Percentiles rank a stretch among this genome's conserved stretches.
phyloP scores from a whole-genome alignment of 2,888 invertebrate species.

The Dascillus cervinus region DNA sequence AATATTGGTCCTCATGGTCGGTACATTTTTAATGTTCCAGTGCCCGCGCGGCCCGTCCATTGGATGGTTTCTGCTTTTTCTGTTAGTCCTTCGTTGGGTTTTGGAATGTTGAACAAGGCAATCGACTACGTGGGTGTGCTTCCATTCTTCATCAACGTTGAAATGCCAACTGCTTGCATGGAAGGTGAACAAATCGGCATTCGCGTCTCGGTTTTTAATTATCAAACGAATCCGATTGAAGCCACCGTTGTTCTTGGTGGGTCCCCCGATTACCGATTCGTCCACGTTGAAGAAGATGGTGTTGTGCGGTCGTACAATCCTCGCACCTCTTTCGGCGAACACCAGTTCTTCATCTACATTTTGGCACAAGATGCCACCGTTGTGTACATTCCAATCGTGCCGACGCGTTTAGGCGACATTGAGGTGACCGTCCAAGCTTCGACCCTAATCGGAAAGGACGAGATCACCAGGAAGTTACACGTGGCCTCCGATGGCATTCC shows the following conservation, averaged over 20 bases:
- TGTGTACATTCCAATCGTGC: conserved; percentile 86
- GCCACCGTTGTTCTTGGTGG: conserved; percentile 80
- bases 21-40: conserved; percentile 76
- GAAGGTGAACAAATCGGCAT: conserved; percentile 93
- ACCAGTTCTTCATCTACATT: conserved; percentile 90
- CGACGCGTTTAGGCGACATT: conserved; percentile 68
- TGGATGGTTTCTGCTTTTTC: conserved; percentile 94
- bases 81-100: conserved; percentile 77
- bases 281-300: conserved; percentile 84
- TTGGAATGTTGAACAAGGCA: conserved; percentile 77
- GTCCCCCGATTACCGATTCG: conserved; percentile 82
- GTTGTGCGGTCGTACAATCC: conserved; percentile 84
- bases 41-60: conserved; percentile 76
- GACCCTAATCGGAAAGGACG: conserved; percentile 66
- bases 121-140: conserved; percentile 82
- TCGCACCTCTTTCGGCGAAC: conserved; percentile 84
- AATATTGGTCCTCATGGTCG: conserved; percentile 90
- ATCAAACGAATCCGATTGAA: conserved; percentile 76
- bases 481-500: conserved; percentile 87
- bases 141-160: conserved; percentile 92
- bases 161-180: conserved; percentile 75
- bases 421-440: conserved; percentile 69
- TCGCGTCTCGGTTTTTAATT: conserved; percentile 89
- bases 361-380: conserved; percentile 68
- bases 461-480: conserved; percentile 54